Base-by-base conservation (phyloP, 2,888 invertebrate species). In the Stenotaenia linearis region DNA sequence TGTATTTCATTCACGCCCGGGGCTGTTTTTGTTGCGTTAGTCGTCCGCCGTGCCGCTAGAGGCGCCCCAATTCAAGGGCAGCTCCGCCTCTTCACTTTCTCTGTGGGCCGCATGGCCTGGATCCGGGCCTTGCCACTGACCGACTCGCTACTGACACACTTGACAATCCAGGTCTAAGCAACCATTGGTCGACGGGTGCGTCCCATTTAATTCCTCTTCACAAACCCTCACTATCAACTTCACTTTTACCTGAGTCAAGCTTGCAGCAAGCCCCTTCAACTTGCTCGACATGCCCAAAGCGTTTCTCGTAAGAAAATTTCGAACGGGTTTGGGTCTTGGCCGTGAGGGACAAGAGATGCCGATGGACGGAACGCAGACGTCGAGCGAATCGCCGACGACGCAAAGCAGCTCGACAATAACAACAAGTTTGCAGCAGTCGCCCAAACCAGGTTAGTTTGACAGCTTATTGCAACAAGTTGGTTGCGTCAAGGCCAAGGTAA, bases 11-110 rank as follows among this genome's bases (percentile, higher is more conserved):
- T 50, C 50, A 50, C n/a, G 50, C 50, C 50, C 18, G 50, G 50
- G 50, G 50, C 50, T 50, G 50, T 50, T 50, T 50, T 50, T 50
- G 50, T 50, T 50, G 50, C 50, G 50, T 50, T 50, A 50, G 50
- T 50, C 18, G 50, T 50, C 21, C 18, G 21, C 21, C 15, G 50
- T 74, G 28, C 74, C 74, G 74, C 74, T 74, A 74, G 74, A 74
- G 74, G 74, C 28, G 23, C 74, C 32, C 32, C n/a, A 32, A 32
- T 74, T 74, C 74, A 74, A 74, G 74, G 74, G 74, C 74, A 74
- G 74, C 74, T 74, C 74, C 74, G 74, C 74, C 74, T 74, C 74
- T 74, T 32, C 74, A 74, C 74, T 74, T 74, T 74, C 74, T 74
- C 74, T 32, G 74, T 32, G 74, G 28, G 74, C 28, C 74, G 30